Evolutionary conservation across 2,888 invertebrate species (phyloP), one percentile per base, ranked within the genome.

Genomic region (Morpho helenor): DNA sequence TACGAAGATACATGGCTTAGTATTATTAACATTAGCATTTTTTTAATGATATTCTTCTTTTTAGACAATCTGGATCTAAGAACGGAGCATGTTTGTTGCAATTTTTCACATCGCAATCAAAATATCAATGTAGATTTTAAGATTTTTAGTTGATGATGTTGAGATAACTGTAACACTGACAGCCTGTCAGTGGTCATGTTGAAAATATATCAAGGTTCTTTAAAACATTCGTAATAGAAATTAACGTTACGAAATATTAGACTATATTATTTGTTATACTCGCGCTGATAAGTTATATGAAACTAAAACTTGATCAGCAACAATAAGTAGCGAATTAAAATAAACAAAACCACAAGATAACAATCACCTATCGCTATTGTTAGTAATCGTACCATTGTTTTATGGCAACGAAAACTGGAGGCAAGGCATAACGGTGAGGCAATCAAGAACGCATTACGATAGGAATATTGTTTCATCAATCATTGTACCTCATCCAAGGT

Each of bases 391-490:
- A 49, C 42, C 42, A 63, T 63, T 63, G 63, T 63, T 61, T 59
- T 51, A 59, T 46, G 57, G 56, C 62, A 55, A 57, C 56, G 59
- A 61, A 61, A 59, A 57, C 61, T 57, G 59, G 59, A 52, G 59
- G 61, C 54, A 49, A 41, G 45, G 16, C 31, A 59, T 66, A 65
- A 66, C 64, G 64, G 64, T 59, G 54, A 63, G 54, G 64, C 64
- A 62, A 62, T 66, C 62, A 66, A 62, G 59, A 62, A 64, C 53
- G 57, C 62, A 65, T 64, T 63, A 64, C 60, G 51, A 56, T 64
- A 61, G 61, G 60, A 61, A 56, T 63, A 64, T 64, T 64, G 63
- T 60, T 65, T 61, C 63, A 65, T 65, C 65, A 65, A 65, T 65
- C 65, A 61, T 63, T 57, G 59, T 63, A 59, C 56, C 61, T 61